Percentiles rank a stretch among this genome's conserved stretches.
Conservation (phyloP, 1,140 invertebrate species). For the Drusus annulatus region DNA sequence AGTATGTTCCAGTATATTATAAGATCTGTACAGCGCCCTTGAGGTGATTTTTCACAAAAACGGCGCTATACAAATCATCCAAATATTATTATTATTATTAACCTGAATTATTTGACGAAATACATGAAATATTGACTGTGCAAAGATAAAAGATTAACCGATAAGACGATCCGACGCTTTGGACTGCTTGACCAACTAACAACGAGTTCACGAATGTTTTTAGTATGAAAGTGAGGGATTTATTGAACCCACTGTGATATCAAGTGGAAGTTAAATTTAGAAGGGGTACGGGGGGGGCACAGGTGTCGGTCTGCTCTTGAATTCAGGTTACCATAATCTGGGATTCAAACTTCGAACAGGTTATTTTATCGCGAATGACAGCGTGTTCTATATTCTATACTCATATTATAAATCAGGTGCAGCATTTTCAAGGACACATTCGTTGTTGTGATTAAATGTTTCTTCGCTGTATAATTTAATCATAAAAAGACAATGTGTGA, state of each 20-base stretch:
- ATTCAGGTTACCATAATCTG: constrained; percentile 20
- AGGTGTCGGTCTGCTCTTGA: constrained; percentile 29
- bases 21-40: no score
- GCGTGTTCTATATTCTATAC: background rate
- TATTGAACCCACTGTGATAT: background rate
- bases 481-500: background rate
- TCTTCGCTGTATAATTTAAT: background rate
- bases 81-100: no score
- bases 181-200: no score
- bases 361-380: constrained; percentile 23
- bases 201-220: background rate
- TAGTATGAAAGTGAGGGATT: background rate
- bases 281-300: background rate
- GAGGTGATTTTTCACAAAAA: no score
- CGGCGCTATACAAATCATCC: no score
- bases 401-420: background rate
- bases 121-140: no score
- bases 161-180: no score
- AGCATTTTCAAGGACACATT: background rate
- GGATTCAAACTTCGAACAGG: constrained; percentile 21
- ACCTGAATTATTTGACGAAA: no score
- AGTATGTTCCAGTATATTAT: no score
- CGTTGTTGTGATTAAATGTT: no score
- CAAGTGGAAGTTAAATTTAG: background rate
- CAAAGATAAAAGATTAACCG: no score